Evolutionary conservation across 92 coral and sea anemone species (phyloP).

Genomic region (Parazoanthus atlanticus): DNA sequence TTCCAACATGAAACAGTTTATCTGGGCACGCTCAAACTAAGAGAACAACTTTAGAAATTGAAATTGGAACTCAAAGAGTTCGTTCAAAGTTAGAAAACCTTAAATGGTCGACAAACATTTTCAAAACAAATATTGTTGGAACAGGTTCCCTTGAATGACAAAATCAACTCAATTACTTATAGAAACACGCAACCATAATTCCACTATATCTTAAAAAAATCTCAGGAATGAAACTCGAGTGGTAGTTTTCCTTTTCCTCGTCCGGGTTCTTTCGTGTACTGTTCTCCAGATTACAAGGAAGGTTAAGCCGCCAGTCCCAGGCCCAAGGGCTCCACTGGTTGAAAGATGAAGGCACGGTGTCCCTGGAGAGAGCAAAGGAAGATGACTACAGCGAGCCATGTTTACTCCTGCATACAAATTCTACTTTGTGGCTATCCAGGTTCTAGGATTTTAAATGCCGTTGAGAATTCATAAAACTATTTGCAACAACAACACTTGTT

Average conservation of each 20-base stretch:
- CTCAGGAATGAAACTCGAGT: not conserved
- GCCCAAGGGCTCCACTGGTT: slow-evolving; percentile 41
- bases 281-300: not conserved
- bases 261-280: not conserved
- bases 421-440: not conserved
- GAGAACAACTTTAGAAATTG: not conserved
- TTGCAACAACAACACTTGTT: not conserved
- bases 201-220: slow-evolving; percentile 2
- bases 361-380: slow-evolving; percentile 8
- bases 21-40: not conserved
- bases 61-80: no score
- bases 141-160: not conserved
- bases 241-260: not conserved
- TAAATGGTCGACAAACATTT: not conserved
- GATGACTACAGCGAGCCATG: not conserved
- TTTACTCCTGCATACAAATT: not conserved
- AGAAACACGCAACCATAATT: not conserved
- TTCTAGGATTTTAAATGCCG: not conserved
- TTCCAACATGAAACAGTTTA: not conserved
- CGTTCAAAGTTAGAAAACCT: no score
- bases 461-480: no score
- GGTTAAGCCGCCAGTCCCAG: slow-evolving; percentile 24
- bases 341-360: slow-evolving; percentile 28
- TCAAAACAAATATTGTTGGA: not conserved
- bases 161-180: not conserved